Conservation (phyloP, 2,888 invertebrate genomes). For the Blastobasis lacticolella region DNA sequence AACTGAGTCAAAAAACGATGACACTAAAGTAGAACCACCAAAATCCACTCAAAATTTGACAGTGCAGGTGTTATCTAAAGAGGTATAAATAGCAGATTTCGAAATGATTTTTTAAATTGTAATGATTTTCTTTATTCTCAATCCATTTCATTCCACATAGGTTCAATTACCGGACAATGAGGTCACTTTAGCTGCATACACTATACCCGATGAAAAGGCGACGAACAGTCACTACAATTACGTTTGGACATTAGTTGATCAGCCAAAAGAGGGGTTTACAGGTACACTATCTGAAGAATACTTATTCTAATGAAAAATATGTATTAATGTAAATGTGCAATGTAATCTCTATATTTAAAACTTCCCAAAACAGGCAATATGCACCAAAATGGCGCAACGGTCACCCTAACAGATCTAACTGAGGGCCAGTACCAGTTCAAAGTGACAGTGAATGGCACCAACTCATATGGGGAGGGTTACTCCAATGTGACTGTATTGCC, state of each 20-base stretch:
- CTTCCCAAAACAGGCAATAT: conserved; percentile 75
- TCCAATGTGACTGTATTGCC: conserved; percentile 94
- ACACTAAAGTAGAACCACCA: conserved; percentile 44
- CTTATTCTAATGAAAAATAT: no score
- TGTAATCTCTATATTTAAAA: no score
- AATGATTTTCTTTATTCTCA: not conserved
- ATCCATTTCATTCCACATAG: conserved; percentile 19
- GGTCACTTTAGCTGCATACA: conserved; percentile 87
- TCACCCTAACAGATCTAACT: conserved; percentile 87
- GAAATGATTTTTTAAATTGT: not conserved
- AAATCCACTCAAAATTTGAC: conserved; percentile 78
- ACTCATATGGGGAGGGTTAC: conserved; percentile 84
- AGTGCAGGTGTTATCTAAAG: conserved; percentile 84
- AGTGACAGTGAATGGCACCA: conserved; percentile 84
- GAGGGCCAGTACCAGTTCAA: conserved; percentile 93
- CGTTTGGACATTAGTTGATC: conserved; percentile 89
- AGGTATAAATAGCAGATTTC: conserved; percentile 55
- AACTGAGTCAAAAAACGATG: conserved; percentile 33
- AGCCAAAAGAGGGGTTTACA: conserved; percentile 84
- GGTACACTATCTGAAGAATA: conserved; percentile 29
- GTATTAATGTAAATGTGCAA: no score
- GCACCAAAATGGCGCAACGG: conserved; percentile 87
- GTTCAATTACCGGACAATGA: conserved; percentile 85
- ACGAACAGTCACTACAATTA: conserved; percentile 87
- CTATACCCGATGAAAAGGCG: conserved; percentile 82